These are phyloP conservation scores for Rhipidura dahli DNA, from an alignment of 2,113 vertebrate genomes.

Conservation along the genomic window DNA sequence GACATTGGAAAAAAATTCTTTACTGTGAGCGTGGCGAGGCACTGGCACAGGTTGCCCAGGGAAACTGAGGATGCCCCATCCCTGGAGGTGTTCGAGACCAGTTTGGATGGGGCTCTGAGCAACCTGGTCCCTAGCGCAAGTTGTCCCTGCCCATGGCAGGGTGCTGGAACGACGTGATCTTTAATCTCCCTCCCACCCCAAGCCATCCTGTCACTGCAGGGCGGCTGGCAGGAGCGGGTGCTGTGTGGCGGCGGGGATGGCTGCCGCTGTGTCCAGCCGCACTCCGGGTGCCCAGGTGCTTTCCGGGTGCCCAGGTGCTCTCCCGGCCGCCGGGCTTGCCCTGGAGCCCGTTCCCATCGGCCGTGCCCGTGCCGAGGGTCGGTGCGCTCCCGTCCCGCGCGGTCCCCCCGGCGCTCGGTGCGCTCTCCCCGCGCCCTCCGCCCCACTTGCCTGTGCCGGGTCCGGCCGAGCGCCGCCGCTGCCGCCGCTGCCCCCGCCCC, in stretches of 20 bases:
- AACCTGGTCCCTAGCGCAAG: neutral
- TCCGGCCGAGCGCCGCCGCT: neutral
- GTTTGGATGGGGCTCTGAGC: too few species aligned
- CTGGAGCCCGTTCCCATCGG: neutral
- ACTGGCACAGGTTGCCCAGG: neutral
- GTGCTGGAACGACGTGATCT: neutral
- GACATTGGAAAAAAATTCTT: too few species aligned
- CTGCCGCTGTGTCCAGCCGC: neutral
- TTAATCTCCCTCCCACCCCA: neutral
- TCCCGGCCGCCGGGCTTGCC: neutral
- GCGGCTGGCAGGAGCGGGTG: neutral
- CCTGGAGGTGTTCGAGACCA: too few species aligned
- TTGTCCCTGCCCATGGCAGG: neutral
- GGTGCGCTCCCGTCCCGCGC: neutral
- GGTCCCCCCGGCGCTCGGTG: neutral
- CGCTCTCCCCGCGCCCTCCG: neutral
- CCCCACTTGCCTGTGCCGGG: neutral
- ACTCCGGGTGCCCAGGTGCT: neutral
- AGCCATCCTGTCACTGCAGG: accelerated
- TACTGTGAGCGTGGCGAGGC: neutral
- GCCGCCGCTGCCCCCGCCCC: neutral
- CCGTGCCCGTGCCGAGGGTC: neutral
- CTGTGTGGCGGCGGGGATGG: neutral
- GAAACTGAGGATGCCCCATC: neutral
- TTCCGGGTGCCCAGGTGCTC: neutral